Base-by-base conservation (phyloP, 2,888 invertebrate species). In the Zele albiditarsus region DNA sequence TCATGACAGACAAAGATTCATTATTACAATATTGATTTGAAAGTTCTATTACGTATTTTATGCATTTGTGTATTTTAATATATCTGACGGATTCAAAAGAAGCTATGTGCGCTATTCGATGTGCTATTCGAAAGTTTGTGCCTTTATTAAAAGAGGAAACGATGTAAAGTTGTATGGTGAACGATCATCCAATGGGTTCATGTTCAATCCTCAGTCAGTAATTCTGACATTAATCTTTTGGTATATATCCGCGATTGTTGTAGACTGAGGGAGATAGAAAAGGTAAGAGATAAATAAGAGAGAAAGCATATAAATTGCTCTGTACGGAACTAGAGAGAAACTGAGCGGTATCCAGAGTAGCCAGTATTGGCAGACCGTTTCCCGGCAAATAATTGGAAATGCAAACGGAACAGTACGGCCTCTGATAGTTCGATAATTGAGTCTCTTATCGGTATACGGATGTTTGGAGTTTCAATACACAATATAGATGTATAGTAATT, bases 361-460 rank as follows among this genome's bases (percentile, higher is more conserved):
- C 84, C 85, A 85, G 88, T 88, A 89, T 88, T 87, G 88, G 88
- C 88, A 88, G 87, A 87, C 87, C 87, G 84, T 87, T 88, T 86
- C 85, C 85, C 83, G 85, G 84, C 86, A 88, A 88, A 88, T 89
- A 89, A 89, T 89, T 89, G 88, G 87, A 89, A 88, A 88, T 88
- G 88, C 88, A 87, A 89, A 87, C 87, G 86, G 88, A 85, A 87
- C 84, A 84, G 82, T 83, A 82, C 83, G 83, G 82, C 80, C 85
- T 84, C 86, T 87, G 88, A 87, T 89, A 87, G 88, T 85, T 89
- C 86, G 87, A 89, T 89, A 89, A 89, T 89, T 89, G 88, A 88
- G 87, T 88, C 89, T 86, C 89, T 88, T 89, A 89, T 89, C 89
- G 85, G 85, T 84, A 81, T 83, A 87, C 83, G 85, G 86, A 85